phyloP scores from a whole-genome alignment of 2,113 vertebrate species.

The Burhinus oedicnemus region DNA sequence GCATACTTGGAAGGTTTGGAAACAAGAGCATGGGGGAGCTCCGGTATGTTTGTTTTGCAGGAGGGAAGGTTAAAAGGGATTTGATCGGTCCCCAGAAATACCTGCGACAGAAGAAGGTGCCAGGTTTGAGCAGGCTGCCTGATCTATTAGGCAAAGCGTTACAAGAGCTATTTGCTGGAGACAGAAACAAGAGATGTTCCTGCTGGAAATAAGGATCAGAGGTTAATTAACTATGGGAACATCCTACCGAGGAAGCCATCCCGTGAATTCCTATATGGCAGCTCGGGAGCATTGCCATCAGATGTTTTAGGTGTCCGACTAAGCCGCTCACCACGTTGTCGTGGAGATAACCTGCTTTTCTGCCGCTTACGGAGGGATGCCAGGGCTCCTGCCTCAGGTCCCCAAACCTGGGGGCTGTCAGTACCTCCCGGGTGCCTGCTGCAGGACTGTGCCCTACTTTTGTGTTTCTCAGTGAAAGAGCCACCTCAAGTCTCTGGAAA shows the following conservation, averaged over 20 bases:
- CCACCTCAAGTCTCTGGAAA: neutral
- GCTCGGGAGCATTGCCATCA: rapidly evolving
- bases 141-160: neutral
- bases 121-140: neutral
- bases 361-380: neutral
- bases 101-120: neutral
- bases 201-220: neutral
- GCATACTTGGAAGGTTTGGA: neutral
- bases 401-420: neutral
- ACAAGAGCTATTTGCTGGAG: neutral
- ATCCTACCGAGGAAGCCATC: neutral
- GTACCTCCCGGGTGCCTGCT: neutral
- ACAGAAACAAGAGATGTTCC: neutral
- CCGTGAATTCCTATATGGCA: neutral
- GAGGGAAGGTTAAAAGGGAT: neutral
- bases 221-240: constrained; percentile 22
- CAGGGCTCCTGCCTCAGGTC: neutral
- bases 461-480: neutral
- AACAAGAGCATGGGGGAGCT: neutral
- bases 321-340: neutral
- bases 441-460: constrained; percentile 8
- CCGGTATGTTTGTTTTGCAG: neutral
- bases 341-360: constrained; percentile 7
- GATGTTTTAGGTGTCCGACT: neutral
- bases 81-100: neutral